Percentiles rank a stretch among this genome's conserved stretches.
These are phyloP conservation scores for Euproctis similis DNA, from an alignment of 2,888 invertebrate genomes.

Conservation along the genomic window DNA sequence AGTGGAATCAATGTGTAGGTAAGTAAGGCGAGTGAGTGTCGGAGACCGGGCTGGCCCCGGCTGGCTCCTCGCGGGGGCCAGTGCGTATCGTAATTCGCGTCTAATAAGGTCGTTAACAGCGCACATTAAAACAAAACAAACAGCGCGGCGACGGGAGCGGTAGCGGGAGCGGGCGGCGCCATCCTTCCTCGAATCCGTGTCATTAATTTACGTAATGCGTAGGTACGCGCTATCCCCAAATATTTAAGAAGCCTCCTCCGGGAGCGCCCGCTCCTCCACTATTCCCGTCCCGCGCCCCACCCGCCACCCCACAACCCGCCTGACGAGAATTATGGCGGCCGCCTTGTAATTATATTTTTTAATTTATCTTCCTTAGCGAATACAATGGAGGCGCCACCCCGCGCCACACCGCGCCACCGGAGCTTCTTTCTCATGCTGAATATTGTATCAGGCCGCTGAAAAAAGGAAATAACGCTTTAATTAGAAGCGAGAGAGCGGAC, in stretches of 20 bases:
- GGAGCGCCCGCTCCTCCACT: slow-evolving; percentile 72
- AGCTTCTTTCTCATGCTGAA: slow-evolving; percentile 76
- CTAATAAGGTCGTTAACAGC: slow-evolving; percentile 75
- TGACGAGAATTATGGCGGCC: slow-evolving; percentile 78
- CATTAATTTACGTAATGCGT: slow-evolving; percentile 77
- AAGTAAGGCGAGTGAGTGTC: too few relatives aligned
- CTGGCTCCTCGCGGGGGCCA: too few relatives aligned
- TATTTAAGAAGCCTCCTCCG: slow-evolving; percentile 77
- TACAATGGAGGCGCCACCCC: slow-evolving; percentile 77
- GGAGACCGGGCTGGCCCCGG: too few relatives aligned
- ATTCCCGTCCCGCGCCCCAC: slow-evolving; percentile 45
- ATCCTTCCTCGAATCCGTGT: slow-evolving; percentile 77
- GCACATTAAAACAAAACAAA: slow-evolving; percentile 75
- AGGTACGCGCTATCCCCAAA: slow-evolving; percentile 77
- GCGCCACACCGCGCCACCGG: slow-evolving; percentile 73
- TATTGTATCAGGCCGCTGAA: slow-evolving; percentile 76
- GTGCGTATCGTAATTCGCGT: slow-evolving; percentile 69
- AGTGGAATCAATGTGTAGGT: slow-evolving; percentile 61
- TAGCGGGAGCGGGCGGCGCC: slow-evolving; percentile 60
- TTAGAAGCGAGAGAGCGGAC: slow-evolving; percentile 73
- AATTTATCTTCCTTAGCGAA: slow-evolving; percentile 82
- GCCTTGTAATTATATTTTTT: slow-evolving; percentile 82
- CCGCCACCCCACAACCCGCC: slow-evolving; percentile 55
- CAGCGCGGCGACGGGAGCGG: slow-evolving; percentile 41
- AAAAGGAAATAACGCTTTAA: slow-evolving; percentile 76